Base-by-base conservation (phyloP, 2,888 invertebrate genomes). In the Monochamus alternatus region DNA sequence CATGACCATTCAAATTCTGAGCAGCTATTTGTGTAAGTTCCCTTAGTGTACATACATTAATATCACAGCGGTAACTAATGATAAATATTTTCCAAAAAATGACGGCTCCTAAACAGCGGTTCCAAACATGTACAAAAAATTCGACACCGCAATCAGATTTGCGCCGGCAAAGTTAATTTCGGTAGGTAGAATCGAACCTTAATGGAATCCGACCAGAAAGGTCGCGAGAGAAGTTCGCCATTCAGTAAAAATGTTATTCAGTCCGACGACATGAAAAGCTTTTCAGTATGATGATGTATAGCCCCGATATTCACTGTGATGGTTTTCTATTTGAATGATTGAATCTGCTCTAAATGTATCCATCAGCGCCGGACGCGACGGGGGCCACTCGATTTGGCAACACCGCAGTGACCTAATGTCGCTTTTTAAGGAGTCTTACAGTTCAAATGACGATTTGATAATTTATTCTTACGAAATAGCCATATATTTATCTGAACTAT, bases 231-330 rank as follows among this genome's bases (percentile, higher is more conserved):
- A 8, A 7, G 5, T n/a, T 22, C 55, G 38, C 38, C 38, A 55
- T 55, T 55, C 55, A 55, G 55, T 55, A 55, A 55, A 55, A 55
- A 55, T 55, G 55, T 55, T 55, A 55, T 55, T 55, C 55, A 55
- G 55, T 55, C 55, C 55, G 14, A 8, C 14, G 55, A 55, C 55
- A 55, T 55, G 55, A 55, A 55, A 55, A 55, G 55, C 55, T 55
- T 55, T 55, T 55, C 55, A 55, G 55, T 55, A 14, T 55, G 55
- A 55, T 55, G 55, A 55, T 55, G 55, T 55, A 55, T 55, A 55
- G 55, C 55, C 51, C 10, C 55, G 55, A n/a, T 22, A n/a, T 55
- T 55, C 55, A n/a, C n/a, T n/a, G n/a, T 55, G 55, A 55, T 55
- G n/a, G 55, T 55, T 55, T 55, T 55, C 55, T 55, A 55, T 55